Evolutionary conservation across 2,113 vertebrate species (phyloP).

Genomic region (Prietella phreatophila): DNA sequence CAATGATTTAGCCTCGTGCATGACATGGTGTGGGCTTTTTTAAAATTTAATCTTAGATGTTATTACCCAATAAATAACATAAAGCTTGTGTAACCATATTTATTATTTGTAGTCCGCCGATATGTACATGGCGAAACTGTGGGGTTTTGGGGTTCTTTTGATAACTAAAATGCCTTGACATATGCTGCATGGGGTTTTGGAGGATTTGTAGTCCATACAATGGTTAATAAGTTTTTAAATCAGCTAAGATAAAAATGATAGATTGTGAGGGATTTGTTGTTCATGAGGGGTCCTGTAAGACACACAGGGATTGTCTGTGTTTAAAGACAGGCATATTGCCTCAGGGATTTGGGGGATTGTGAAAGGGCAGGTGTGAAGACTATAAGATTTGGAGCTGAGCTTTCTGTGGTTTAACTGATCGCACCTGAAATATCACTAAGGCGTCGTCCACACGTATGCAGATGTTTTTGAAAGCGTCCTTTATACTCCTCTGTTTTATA

Average conservation of each 20-base stretch:
- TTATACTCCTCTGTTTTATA: too few relatives aligned
- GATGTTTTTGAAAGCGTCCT: too few relatives aligned
- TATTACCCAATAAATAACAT: neutral
- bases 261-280: constrained; percentile 36
- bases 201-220: constrained; percentile 20
- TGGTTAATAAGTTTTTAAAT: constrained; percentile 28
- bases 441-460: too few relatives aligned
- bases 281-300: constrained; percentile 15
- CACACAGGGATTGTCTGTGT: constrained; percentile 11
- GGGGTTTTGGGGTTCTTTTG: constrained; percentile 14
- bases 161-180: neutral
- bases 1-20: neutral
- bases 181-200: neutral
- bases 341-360: constrained; percentile 42
- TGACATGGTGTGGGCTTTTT: neutral
- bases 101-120: constrained; percentile 13
- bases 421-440: too few relatives aligned
- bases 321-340: constrained; percentile 34
- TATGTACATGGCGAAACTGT: constrained; percentile 1
- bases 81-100: neutral
- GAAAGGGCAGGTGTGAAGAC: constrained; percentile 34
- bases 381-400: constrained; percentile 34
- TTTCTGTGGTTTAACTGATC: constrained; percentile 26
- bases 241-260: constrained; percentile 33
- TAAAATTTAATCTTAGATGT: neutral